Evolutionary conservation across 1,140 invertebrate genomes (phyloP), one percentile per base, ranked within the genome.

Genomic region (Drosophila persimilis): DNA sequence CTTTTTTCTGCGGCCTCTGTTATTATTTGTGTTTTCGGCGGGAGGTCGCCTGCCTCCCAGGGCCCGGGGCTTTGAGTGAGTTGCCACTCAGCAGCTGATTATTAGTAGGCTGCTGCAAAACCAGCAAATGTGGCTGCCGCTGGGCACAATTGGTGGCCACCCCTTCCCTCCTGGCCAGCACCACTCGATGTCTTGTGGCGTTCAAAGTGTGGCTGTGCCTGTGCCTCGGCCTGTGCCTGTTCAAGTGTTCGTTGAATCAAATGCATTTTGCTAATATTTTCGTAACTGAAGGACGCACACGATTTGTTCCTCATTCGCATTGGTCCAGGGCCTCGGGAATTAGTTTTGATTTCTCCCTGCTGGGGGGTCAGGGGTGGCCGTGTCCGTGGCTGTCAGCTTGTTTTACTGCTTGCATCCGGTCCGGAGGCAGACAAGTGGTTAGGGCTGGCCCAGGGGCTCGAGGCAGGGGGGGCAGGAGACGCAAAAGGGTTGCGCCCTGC

Each of bases 351-450:
- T 76, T 76, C 24, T 41, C 22, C 31, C 22, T 4, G 35, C 35
- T 13, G 11, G 9, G 44, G 0, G 53, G 31, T 31, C 2, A 29
- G 29, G 29, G 43, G 44, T 52, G 31, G 26, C 70, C 35, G 24
- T 11, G 1, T 0, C 62, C 50, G 43, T 31, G 44, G 62, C 75
- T 83, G 83, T 80, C 73, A 77, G 80, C 70, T 83, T 89, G 79
- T 88, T 88, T 89, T 89, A 89, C 79, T 88, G 84, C 66, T 72
- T 60, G 70, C 80, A 83, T 89, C 84, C 84, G 83, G 79, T 13
- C 11, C 61, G 64, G 67, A 9, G 45, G 20, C 41, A 53, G 44
- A 60, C 35, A 35, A 29, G 24, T 26, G 43, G 50, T 39, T 35
- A 17, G 22, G 44, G 13, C 8, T 8, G 17, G 35, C 11, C 48